Conservation (phyloP, 2,113 vertebrate species). For the Glaucomys volans region DNA sequence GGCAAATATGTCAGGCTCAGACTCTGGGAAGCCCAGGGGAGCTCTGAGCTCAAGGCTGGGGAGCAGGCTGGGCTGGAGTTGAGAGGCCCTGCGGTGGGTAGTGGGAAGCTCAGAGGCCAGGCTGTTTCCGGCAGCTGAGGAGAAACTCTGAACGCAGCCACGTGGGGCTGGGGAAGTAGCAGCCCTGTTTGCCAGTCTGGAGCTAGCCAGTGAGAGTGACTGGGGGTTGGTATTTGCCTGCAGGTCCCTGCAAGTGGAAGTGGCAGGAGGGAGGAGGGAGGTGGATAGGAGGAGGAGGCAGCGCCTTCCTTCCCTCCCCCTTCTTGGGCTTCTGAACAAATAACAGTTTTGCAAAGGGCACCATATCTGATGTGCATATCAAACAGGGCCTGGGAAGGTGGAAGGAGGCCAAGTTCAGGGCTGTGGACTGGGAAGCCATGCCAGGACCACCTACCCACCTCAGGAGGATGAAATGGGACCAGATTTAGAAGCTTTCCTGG, state of each 20-base stretch:
- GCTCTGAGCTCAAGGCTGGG: background rate
- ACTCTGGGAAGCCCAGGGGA: background rate
- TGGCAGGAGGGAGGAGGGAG: background rate
- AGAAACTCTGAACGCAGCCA: background rate
- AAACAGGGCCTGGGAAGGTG: conserved; percentile 1
- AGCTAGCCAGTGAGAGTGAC: background rate
- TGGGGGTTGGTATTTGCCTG: background rate
- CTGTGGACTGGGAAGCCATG: background rate
- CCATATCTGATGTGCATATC: conserved; percentile 35
- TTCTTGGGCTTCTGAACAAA: conserved; percentile 41
- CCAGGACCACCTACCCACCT: background rate
- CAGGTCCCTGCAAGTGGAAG: conserved; percentile 43
- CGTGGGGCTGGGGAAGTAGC: background rate
- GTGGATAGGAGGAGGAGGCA: background rate
- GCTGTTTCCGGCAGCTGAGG: background rate
- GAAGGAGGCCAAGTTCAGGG: background rate
- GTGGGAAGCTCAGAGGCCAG: background rate
- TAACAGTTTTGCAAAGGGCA: conserved; percentile 68
- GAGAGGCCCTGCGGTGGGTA: background rate
- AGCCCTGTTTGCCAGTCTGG: background rate
- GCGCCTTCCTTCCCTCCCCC: background rate
- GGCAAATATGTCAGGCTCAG: background rate
- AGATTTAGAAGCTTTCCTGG: background rate
- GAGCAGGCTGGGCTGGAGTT: background rate
- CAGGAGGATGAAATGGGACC: background rate